Evolutionary conservation across 1,140 invertebrate species (phyloP), one percentile per base, ranked within the genome.

Genomic region (Listronotus oregonensis): DNA sequence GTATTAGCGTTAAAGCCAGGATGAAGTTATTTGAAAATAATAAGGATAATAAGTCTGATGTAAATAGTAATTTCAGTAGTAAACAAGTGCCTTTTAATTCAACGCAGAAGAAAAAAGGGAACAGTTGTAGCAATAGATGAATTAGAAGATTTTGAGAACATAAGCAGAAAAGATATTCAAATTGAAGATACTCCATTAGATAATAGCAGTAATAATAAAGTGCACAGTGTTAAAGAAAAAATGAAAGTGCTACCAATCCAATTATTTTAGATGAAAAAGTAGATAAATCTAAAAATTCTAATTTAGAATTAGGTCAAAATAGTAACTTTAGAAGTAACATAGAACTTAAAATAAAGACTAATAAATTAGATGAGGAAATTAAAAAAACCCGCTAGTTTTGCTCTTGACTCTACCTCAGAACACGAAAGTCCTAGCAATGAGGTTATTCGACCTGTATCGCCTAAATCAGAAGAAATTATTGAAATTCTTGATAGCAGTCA

Each of bases 1-100:
- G 58, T 21, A 51, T 49, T 27, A 65, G 70, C 59, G 74, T 76
- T 47, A 75, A 71, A 67, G 60, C 70, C 62, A 70, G 74, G 62
- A 71, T 73, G 70, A 60, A 63, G 49, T 67, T 77, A 57, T 77
- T 77, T 61, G 75, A 77, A 73, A 71, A 62, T 70, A n/a, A n/a
- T n/a, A 50, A 59, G 66, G 51, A 68, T 63, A 66, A 63, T 59
- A 66, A 72, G 66, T 59, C 65, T 70, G 70, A 71, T 71, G 69
- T 71, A 71, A 61, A 71, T 71, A 70, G 50, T 51, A 60, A 49
- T 51, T 57, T 57, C 46, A 57, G 46, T 56, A 64, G 42, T 61
- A 69, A 54, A 47, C 54, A 61, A 64, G 70, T 69, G 70, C 70
- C 70, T 69, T 60, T 51, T 43, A 34, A 14, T 15, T 31, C 18